Conservation (phyloP, 1,140 invertebrate species). For the Amphibalanus amphitrite region DNA sequence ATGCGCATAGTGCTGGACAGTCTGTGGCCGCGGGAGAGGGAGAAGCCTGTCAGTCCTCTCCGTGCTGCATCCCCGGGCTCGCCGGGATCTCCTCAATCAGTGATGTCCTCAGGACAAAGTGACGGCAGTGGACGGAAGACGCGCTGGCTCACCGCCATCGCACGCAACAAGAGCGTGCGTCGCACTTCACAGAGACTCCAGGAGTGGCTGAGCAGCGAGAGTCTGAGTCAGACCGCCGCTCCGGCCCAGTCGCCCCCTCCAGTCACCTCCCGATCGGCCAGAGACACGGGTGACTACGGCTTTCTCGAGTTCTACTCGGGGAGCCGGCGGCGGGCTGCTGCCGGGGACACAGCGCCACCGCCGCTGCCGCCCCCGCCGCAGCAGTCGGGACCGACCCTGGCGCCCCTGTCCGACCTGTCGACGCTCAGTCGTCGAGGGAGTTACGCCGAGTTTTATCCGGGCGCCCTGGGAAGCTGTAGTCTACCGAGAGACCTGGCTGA, state of each 20-base stretch:
- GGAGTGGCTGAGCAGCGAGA: neutral
- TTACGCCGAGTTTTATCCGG: neutral
- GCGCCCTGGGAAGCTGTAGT: neutral
- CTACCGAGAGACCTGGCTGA: neutral
- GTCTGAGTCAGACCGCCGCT: neutral
- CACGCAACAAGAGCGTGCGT: neutral
- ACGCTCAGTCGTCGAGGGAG: neutral
- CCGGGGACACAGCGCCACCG: too few relatives aligned
- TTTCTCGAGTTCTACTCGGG: constrained; percentile 14
- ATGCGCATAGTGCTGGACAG: neutral
- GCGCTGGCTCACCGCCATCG: neutral
- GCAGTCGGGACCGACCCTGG: too few relatives aligned
- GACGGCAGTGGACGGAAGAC: neutral
- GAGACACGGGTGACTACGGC: constrained; percentile 14
- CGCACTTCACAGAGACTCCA: neutral
- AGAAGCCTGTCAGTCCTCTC: neutral
- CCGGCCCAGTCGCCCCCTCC: too few relatives aligned
- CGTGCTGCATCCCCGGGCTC: too few relatives aligned
- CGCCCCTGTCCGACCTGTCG: neutral
- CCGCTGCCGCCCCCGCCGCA: too few relatives aligned
- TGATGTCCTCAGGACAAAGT: neutral
- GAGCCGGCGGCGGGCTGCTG: too few relatives aligned
- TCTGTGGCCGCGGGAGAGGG: neutral
- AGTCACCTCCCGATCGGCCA: too few relatives aligned
- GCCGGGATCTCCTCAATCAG: neutral